Base-by-base conservation (phyloP, 2,888 invertebrate genomes). In the Sphaerophoria rueppellii region DNA sequence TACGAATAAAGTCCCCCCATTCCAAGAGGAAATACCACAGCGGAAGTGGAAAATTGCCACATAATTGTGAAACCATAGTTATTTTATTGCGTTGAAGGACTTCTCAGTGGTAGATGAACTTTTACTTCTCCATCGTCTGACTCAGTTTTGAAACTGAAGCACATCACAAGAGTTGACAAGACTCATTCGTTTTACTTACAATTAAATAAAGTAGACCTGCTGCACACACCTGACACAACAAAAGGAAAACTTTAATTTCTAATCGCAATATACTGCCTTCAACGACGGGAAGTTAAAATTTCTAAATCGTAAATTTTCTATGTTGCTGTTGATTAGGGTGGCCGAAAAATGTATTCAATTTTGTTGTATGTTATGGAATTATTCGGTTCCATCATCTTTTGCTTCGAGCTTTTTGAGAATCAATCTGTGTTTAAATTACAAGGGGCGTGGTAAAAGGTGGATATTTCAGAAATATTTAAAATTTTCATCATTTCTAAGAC, bases 11-110 rank as follows among this genome's bases (percentile, higher is more conserved):
- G 6, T 6, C 43, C 2, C 24, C 24, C 24, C 24, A n/a, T 24
- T 40, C 24, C 4, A 0, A 6, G 14, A 32, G 35, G 43, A 55
- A 71, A 79, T 73, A 73, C 76, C 85, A 34, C 70, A 73, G 58
- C 73, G 81, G 81, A 85, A 73, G 81, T 85, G 81, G 85, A 81
- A 85, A 85, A 85, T 81, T 81, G 76, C 81, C 81, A 81, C 76
- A 73, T 85, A 77, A 85, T 81, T 85, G 76, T 85, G 80, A 81
- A 81, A 70, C 69, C 71, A 75, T 75, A 83, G 75, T 71, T 71
- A 67, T 79, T 79, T 60, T 54, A 52, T 54, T 73, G 65, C 35
- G 32, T 40, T 3, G 11, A 9, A 16, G 55, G 52, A 57, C 61
- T 50, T 14, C 4, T 1, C 1, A 5, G 4, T 1, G n/a, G 6